Evolutionary conservation across 2,888 invertebrate species (phyloP).

Genomic region (Hydrotaea diabolus): DNA sequence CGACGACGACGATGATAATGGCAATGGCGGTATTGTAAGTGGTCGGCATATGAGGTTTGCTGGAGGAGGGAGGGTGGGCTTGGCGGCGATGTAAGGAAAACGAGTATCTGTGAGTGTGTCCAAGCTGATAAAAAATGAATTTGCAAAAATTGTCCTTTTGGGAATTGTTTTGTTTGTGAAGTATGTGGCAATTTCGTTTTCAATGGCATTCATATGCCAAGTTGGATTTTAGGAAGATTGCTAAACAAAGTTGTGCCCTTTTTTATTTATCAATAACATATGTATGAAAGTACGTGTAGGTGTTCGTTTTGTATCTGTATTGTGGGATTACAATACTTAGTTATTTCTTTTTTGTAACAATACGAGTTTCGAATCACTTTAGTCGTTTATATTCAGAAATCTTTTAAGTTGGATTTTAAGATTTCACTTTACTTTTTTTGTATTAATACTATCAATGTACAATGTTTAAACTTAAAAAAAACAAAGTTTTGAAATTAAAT

Average conservation of each 20-base stretch:
- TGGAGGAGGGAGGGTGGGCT: background rate
- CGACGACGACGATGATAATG: constrained; percentile 5
- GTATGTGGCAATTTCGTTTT: constrained; percentile 29
- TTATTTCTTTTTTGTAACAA: too few relatives aligned
- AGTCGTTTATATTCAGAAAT: too few relatives aligned
- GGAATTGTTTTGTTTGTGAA: constrained; percentile 69
- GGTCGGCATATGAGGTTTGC: constrained; percentile 61
- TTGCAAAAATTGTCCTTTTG: constrained; percentile 71
- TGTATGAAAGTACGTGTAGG: background rate
- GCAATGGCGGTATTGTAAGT: constrained; percentile 65
- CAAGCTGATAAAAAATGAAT: constrained; percentile 68
- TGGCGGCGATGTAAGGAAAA: constrained; percentile 9
- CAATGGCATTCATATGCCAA: background rate
- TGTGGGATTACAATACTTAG: too few relatives aligned
- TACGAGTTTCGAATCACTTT: too few relatives aligned
- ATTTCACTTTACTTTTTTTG: too few relatives aligned
- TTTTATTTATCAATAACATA: constrained; percentile 11
- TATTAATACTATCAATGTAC: too few relatives aligned
- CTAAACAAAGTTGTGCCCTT: background rate
- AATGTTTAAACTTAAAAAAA: too few relatives aligned
- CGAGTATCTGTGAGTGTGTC: too few relatives aligned
- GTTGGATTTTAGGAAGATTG: constrained; percentile 22
- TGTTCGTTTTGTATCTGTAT: too few relatives aligned
- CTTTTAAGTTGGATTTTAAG: too few relatives aligned
- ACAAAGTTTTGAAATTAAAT: too few relatives aligned